Evolutionary conservation across 2,888 invertebrate species (phyloP).

Genomic region (Coecobrya sp.): DNA sequence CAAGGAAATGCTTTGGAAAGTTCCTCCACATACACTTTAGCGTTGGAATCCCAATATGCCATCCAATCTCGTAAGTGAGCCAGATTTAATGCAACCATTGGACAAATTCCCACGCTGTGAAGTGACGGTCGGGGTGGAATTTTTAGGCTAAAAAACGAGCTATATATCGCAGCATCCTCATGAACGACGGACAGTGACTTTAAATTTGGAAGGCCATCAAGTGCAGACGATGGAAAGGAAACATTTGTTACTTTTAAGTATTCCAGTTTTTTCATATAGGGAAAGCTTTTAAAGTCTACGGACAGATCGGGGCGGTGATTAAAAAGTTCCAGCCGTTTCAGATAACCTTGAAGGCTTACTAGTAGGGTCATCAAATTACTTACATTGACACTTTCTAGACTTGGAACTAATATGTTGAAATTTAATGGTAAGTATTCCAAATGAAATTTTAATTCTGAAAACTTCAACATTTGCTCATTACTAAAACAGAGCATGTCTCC

Average conservation of each 20-base stretch:
- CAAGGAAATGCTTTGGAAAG: conserved; percentile 69
- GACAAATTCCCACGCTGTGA: conserved; percentile 58
- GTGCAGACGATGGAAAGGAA: conserved; percentile 32
- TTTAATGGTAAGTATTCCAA: conserved; percentile 64
- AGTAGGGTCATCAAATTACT: conserved; percentile 52
- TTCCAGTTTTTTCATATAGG: conserved; percentile 64
- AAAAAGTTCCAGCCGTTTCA: conserved; percentile 67
- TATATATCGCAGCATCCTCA: conserved; percentile 68
- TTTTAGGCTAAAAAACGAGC: conserved; percentile 65
- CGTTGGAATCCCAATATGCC: conserved; percentile 71
- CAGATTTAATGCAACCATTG: conserved; percentile 63
- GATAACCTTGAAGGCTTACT: conserved; percentile 29
- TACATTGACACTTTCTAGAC: conserved; percentile 52
- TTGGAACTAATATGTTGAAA: conserved; percentile 63
- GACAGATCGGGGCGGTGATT: conserved; percentile 65
- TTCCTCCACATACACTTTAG: conserved; percentile 57
- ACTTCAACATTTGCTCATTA: conserved; percentile 66
- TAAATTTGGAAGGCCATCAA: conserved; percentile 60
- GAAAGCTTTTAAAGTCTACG: conserved; percentile 64
- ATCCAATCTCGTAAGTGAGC: conserved; percentile 70
- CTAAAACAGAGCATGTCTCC: conserved; percentile 68
- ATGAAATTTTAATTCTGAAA: conserved; percentile 60
- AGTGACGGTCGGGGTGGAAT: conserved; percentile 57
- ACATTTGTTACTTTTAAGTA: conserved; percentile 69
- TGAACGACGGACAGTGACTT: conserved; percentile 61